Evolutionary conservation across 2,888 invertebrate species (phyloP), one percentile per base, ranked within the genome.

Genomic region (Beris chalybata): DNA sequence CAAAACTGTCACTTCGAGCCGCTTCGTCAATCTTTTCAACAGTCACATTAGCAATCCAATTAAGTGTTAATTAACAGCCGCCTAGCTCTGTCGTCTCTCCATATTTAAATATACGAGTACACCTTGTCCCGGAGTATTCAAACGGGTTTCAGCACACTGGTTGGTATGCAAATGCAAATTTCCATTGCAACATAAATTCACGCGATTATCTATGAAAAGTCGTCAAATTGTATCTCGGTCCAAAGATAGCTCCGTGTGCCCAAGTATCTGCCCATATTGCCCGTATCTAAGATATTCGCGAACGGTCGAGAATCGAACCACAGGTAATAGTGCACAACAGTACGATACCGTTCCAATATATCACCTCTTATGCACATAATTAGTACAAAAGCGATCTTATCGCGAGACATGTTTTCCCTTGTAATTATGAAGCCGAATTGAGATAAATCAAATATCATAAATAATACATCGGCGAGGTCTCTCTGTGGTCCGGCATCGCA

Each of bases 401-500:
- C 65, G 57, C 65, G 15, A 6, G 13, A 12, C 22, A 43, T 65
- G 56, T 57, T 57, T 65, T 65, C 22, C 57, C 65, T 57, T 65
- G 65, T 65, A 65, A 65, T 65, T 65, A 65, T 65, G 65, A 65
- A 48, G 53, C 65, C 65, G 65, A 65, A 65, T 57, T 58, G 52
- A 65, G 65, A 65, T 65, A 65, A 65, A 65, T 65, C 65, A 65
- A 65, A 65, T 65, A 57, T 65, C 65, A 65, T 65, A 65, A 65
- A 65, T 65, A 65, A 57, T 65, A 45, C 11, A 13, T 31, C 66
- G 50, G 61, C 52, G 43, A 52, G 61, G 15, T 52, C 15, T 52
- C 38, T 22, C 52, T 13, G 52, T 47, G 30, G 61, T 50, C 61
- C 61, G 38, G 15, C 38, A 32, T 52, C 9, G 38, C 38, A 38